A percentile compares a stretch with the other conserved stretches of the same genome.
These are phyloP conservation scores for Coendou prehensilis DNA, from an alignment of 2,797 vertebrate species.

Conservation along the genomic window DNA sequence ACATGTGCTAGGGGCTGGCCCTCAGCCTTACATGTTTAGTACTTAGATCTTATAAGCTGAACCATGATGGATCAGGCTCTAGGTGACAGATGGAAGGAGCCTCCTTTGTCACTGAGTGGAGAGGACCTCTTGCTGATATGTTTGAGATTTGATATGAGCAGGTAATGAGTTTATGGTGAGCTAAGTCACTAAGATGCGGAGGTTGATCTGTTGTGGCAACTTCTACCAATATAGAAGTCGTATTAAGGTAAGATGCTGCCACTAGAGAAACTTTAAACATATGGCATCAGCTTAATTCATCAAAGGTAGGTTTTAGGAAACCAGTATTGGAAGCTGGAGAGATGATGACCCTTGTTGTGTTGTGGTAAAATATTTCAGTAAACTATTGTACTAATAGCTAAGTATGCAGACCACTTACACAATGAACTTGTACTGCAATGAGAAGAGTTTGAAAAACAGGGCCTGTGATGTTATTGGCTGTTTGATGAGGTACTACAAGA, in stretches of 20 bases:
- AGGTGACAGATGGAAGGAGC: neutral
- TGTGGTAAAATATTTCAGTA: slow-evolving; percentile 1
- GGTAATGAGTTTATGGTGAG: neutral
- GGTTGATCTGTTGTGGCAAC: neutral
- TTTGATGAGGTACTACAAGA: neutral
- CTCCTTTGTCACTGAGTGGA: neutral
- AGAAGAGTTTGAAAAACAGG: neutral
- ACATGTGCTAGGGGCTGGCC: neutral
- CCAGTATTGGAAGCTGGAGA: neutral
- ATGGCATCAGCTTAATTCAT: neutral
- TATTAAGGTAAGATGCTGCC: neutral
- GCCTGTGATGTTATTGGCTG: neutral
- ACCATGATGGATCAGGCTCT: neutral
- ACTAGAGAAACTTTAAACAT: neutral
- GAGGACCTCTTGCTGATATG: neutral
- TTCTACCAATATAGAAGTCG: neutral
- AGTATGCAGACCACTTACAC: neutral
- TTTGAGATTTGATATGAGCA: neutral
- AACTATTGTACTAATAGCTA: neutral
- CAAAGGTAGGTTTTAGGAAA: neutral
- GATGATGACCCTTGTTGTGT: neutral
- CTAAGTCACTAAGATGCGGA: neutral
- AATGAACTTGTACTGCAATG: neutral
- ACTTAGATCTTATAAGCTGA: neutral
- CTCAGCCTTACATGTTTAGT: neutral